Percentiles rank a stretch among this genome's conserved stretches.
phyloP scores from a whole-genome alignment of 1,140 invertebrate species.

The Venturia canescens region DNA sequence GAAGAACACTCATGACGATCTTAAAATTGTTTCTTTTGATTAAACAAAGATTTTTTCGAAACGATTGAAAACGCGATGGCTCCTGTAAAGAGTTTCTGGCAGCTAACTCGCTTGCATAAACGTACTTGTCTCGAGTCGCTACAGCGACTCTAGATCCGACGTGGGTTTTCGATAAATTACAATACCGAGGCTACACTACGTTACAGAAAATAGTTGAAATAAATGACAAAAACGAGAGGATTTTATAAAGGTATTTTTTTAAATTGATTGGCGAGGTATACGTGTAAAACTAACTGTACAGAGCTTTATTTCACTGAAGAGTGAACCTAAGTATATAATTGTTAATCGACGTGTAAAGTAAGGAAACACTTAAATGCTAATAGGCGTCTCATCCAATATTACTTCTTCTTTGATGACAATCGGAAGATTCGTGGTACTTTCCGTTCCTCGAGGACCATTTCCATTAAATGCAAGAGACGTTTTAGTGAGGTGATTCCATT shows the following conservation, averaged over 20 bases:
- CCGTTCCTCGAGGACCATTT: not conserved
- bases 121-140: too few species aligned
- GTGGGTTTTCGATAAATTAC: too few species aligned
- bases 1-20: too few species aligned
- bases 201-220: too few species aligned
- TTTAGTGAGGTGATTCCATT: not conserved
- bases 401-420: constrained; percentile 42
- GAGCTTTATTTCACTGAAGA: not conserved
- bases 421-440: not conserved
- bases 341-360: not conserved
- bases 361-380: constrained; percentile 8
- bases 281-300: not conserved
- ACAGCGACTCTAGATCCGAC: too few species aligned
- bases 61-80: too few species aligned
- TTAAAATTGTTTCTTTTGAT: too few species aligned
- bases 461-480: not conserved
- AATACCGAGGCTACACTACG: too few species aligned
- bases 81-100: too few species aligned
- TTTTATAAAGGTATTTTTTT: not conserved
- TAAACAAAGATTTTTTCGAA: too few species aligned
- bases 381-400: constrained; percentile 26
- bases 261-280: not conserved
- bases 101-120: too few species aligned
- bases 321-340: not conserved
- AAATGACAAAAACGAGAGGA: too few species aligned